phyloP scores from a whole-genome alignment of 2,888 invertebrate genomes.

The Cerceris rybyensis region DNA sequence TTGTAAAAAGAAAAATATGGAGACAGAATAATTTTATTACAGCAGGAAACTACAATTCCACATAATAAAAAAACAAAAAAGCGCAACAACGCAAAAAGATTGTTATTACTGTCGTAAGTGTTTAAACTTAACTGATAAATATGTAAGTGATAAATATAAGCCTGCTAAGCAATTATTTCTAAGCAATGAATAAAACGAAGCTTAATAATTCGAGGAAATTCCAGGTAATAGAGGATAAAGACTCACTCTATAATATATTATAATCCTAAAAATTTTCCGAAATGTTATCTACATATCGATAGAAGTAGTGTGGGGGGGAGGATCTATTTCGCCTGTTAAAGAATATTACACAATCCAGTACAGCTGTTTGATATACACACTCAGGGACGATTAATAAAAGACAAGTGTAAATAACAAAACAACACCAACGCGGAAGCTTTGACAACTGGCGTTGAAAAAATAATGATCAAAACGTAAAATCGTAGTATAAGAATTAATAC shows the following conservation, averaged over 20 bases:
- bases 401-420: slow-evolving; percentile 41
- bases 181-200: background rate
- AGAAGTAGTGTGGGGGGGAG: slow-evolving; percentile 53
- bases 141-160: too few species aligned
- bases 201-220: slow-evolving; percentile 10
- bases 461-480: background rate
- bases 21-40: too few species aligned
- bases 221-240: background rate
- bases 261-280: slow-evolving; percentile 28
- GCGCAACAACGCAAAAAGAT: too few species aligned
- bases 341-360: slow-evolving; percentile 69
- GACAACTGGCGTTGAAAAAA: background rate
- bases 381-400: slow-evolving; percentile 48
- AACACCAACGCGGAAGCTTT: slow-evolving; percentile 3
- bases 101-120: too few species aligned
- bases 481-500: slow-evolving; percentile 8
- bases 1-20: background rate
- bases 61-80: too few species aligned
- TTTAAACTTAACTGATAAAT: too few species aligned
- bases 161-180: too few species aligned
- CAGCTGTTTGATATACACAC: slow-evolving; percentile 71
- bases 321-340: slow-evolving; percentile 73
- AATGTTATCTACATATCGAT: slow-evolving; percentile 53
- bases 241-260: background rate
- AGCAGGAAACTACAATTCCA: too few species aligned